A percentile compares a stretch with the other conserved stretches of the same genome.
phyloP scores from a whole-genome alignment of 2,797 vertebrate species.

The Pipistrellus kuhlii region DNA sequence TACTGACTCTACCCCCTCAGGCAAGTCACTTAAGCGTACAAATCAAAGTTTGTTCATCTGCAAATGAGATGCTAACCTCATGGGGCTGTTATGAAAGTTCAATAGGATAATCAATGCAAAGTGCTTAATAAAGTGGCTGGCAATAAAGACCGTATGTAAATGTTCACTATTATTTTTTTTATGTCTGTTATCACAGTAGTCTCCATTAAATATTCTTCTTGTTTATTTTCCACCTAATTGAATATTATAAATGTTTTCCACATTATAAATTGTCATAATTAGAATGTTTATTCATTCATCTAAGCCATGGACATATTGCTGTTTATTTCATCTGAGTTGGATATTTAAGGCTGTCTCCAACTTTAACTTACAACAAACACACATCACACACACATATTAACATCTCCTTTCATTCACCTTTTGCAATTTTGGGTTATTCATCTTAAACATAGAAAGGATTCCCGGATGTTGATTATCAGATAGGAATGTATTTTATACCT shows the following conservation, averaged over 20 bases:
- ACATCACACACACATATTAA: background rate
- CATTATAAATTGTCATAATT: conserved; percentile 9
- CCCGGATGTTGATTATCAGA: background rate
- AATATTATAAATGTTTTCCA: conserved; percentile 37
- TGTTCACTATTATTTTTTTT: conserved; percentile 53
- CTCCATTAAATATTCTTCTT: conserved; percentile 44
- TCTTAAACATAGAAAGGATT: background rate
- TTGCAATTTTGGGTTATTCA: background rate
- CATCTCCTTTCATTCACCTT: background rate
- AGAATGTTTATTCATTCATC: conserved; percentile 10
- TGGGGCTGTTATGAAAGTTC: background rate
- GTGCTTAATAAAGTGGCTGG: conserved; percentile 2
- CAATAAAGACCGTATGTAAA: conserved; percentile 29
- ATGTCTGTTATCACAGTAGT: conserved; percentile 28
- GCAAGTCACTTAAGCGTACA: background rate
- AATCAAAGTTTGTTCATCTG: background rate
- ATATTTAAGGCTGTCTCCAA: background rate
- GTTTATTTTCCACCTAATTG: conserved; percentile 58
- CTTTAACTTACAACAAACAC: background rate
- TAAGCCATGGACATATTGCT: background rate
- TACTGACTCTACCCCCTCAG: background rate
- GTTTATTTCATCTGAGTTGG: background rate
- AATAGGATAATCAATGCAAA: conserved; percentile 13
- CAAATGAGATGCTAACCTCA: background rate
- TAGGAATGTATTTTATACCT: background rate